Conservation (phyloP, 2,113 vertebrate genomes). For the Marmota flaviventris region DNA sequence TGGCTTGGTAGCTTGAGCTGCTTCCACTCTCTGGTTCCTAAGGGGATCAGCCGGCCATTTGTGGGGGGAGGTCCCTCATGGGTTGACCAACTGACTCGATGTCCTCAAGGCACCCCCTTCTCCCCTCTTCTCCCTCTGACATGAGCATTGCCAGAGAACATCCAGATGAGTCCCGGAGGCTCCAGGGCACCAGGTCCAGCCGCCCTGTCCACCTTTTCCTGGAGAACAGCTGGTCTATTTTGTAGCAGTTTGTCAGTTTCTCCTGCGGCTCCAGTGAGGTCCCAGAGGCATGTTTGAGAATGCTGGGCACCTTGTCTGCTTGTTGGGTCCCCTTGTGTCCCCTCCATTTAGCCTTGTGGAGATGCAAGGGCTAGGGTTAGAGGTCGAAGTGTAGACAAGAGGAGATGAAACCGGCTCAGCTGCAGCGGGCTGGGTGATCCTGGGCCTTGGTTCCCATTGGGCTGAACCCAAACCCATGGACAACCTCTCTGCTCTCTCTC, state of each 20-base stretch:
- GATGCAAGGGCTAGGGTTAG: not conserved
- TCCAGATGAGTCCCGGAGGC: not conserved
- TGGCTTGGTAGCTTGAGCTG: not conserved
- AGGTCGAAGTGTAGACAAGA: not conserved
- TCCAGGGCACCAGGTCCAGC: not conserved
- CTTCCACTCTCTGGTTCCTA: not conserved
- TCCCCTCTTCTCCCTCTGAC: not conserved
- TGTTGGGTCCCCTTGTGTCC: not conserved
- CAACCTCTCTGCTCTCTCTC: too few relatives aligned
- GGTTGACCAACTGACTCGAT: not conserved
- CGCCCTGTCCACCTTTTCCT: not conserved
- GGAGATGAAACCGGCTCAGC: not conserved
- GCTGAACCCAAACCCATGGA: not conserved
- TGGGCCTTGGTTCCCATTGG: not conserved
- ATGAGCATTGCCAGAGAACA: not conserved
- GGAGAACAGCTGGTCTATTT: not conserved
- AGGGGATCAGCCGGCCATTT: not conserved
- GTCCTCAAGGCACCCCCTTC: not conserved
- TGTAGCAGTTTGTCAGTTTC: not conserved
- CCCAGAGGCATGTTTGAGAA: not conserved
- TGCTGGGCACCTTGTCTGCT: rapidly evolving
- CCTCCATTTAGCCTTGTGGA: not conserved
- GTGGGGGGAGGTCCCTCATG: not conserved
- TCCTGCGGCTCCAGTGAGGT: not conserved
- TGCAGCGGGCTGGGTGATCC: not conserved